phyloP scores from a whole-genome alignment of 2,797 vertebrate species.

The Peromyscus melanophrys region DNA sequence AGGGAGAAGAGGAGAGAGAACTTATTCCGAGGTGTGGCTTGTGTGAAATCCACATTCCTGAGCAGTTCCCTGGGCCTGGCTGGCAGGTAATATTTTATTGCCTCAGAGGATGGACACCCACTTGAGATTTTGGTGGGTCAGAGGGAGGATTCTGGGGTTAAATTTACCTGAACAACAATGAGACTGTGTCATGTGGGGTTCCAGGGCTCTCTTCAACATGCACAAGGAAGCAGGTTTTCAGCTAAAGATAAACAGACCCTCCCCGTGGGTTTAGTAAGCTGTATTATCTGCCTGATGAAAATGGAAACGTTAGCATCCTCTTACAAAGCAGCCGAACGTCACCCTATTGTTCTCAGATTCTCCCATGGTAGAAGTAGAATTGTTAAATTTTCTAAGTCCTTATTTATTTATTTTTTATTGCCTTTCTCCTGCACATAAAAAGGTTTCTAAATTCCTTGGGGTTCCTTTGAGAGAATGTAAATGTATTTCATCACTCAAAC shows the following conservation, averaged over 20 bases:
- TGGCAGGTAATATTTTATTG: not conserved
- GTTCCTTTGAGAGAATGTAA: slow-evolving; percentile 16
- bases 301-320: not conserved
- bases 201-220: not conserved
- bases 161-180: not conserved
- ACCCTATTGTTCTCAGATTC: not conserved
- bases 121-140: not conserved
- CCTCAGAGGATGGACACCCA: not conserved
- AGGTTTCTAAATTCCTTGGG: slow-evolving; percentile 20
- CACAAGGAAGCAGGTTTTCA: not conserved
- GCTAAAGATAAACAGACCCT: not conserved
- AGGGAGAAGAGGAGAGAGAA: not conserved
- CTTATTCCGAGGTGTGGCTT: fast-evolving
- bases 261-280: not conserved
- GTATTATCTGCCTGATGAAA: not conserved
- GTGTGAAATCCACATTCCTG: not conserved
- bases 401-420: slow-evolving; percentile 33
- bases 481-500: slow-evolving; percentile 50
- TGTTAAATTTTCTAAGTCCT: not conserved
- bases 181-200: not conserved
- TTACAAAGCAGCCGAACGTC: not conserved
- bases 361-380: not conserved
- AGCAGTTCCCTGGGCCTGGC: fast-evolving
- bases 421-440: slow-evolving; percentile 42
- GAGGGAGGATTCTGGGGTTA: too few species aligned